Conservation (phyloP, 2,797 vertebrate species). For the Clarias platycephalus region DNA sequence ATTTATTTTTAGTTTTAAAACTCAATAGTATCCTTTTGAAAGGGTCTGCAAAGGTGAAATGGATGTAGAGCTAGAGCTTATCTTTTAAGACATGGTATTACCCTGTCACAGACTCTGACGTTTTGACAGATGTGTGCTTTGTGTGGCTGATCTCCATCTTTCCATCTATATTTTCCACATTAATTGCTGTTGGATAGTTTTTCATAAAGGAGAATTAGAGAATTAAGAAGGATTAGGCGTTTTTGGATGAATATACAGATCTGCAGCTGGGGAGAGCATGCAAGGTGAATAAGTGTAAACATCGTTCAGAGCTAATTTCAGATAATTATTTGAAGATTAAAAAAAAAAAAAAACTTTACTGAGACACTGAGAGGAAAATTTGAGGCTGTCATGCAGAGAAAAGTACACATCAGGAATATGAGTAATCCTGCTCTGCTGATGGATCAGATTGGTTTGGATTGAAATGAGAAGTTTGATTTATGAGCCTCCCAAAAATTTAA, state of each 20-base stretch:
- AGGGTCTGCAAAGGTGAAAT: constrained; percentile 30
- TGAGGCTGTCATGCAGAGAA: constrained; percentile 32
- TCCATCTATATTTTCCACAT: constrained; percentile 24
- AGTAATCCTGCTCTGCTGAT: constrained; percentile 46
- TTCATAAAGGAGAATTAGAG: constrained; percentile 13
- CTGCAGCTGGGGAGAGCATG: constrained; percentile 24
- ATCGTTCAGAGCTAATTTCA: constrained; percentile 33
- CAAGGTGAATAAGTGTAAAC: constrained; percentile 35
- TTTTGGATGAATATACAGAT: constrained; percentile 35
- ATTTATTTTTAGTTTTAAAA: constrained; percentile 29
- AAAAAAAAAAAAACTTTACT: background rate
- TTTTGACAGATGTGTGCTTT: constrained; percentile 43
- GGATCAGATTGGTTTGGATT: constrained; percentile 47
- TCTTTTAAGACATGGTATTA: constrained; percentile 39
- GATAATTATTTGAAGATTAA: constrained; percentile 25
- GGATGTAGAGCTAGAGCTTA: constrained; percentile 38
- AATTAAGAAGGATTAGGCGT: constrained; percentile 28
- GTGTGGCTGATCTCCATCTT: constrained; percentile 39
- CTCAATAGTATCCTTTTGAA: constrained; percentile 11
- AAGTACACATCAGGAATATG: constrained; percentile 52
- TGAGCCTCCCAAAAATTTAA: constrained; percentile 33
- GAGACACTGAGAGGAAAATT: constrained; percentile 23
- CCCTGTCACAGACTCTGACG: constrained; percentile 36
- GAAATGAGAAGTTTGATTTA: constrained; percentile 58
- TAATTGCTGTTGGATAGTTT: constrained; percentile 36